Conservation (phyloP, 2,888 invertebrate species). For the Melangyna quadrimaculata region DNA sequence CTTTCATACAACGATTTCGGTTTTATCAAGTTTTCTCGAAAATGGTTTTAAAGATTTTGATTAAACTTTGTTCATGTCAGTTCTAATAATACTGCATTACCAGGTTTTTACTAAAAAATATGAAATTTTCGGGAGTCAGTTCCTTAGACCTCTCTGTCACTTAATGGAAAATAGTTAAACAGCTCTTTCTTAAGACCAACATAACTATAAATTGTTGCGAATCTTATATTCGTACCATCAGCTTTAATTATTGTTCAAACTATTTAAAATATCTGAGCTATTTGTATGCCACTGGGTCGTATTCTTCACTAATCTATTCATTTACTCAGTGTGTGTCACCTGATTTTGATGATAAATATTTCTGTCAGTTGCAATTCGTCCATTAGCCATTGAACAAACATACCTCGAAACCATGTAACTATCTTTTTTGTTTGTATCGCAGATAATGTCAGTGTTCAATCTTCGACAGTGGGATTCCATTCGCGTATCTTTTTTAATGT, state of each 20-base stretch:
- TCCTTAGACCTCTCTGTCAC: too few relatives aligned
- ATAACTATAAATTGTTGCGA: too few relatives aligned
- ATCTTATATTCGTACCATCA: too few relatives aligned
- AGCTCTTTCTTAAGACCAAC: too few relatives aligned
- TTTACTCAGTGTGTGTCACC: constrained; percentile 36
- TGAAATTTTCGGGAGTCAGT: too few relatives aligned
- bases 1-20: too few relatives aligned
- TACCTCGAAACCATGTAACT: constrained; percentile 33
- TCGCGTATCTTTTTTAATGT: background rate
- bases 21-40: too few relatives aligned
- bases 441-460: background rate
- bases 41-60: too few relatives aligned
- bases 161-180: too few relatives aligned
- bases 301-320: constrained; percentile 13
- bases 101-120: too few relatives aligned
- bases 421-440: background rate
- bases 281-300: constrained; percentile 12
- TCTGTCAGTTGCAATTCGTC: constrained; percentile 42
- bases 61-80: too few relatives aligned
- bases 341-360: constrained; percentile 22
- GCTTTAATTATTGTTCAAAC: background rate
- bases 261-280: background rate
- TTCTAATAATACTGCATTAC: too few relatives aligned
- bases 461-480: constrained; percentile 4
- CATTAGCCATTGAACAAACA: constrained; percentile 18